These are phyloP conservation scores for Cyclargus thomasi DNA, from an alignment of 1,140 invertebrate species.

Conservation along the genomic window DNA sequence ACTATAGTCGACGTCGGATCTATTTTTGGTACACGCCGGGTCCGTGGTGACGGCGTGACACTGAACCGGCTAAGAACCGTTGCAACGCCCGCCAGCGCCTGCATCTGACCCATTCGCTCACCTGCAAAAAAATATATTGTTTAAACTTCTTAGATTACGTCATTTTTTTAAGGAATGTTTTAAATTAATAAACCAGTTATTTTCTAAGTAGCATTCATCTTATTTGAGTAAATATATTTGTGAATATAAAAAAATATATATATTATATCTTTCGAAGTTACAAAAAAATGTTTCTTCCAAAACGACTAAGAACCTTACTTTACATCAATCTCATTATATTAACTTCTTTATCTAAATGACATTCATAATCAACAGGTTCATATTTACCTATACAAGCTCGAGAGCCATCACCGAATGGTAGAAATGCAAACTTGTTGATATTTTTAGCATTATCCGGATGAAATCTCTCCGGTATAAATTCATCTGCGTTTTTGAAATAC, in stretches of 20 bases:
- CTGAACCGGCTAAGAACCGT: neutral
- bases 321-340: too few relatives aligned
- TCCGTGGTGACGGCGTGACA: neutral
- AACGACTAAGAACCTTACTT: too few relatives aligned
- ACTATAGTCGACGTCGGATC: neutral
- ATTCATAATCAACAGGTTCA: too few relatives aligned
- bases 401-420: constrained; percentile 29
- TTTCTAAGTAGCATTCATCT: too few relatives aligned
- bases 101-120: constrained; percentile 21
- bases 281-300: too few relatives aligned
- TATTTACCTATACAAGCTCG: constrained; percentile 28
- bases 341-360: too few relatives aligned
- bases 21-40: neutral
- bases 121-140: constrained; percentile 6
- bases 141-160: too few relatives aligned
- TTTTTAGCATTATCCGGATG: neutral
- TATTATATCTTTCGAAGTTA: too few relatives aligned
- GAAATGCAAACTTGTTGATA: constrained; percentile 11
- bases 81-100: constrained; percentile 22
- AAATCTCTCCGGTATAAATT: constrained; percentile 11
- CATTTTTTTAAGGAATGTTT: too few relatives aligned
- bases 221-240: too few relatives aligned
- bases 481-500: constrained; percentile 1
- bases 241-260: too few relatives aligned
- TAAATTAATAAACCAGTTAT: too few relatives aligned